Evolutionary conservation across 2,797 vertebrate genomes (phyloP).

Genomic region (Sebastiscus albofasciatus): DNA sequence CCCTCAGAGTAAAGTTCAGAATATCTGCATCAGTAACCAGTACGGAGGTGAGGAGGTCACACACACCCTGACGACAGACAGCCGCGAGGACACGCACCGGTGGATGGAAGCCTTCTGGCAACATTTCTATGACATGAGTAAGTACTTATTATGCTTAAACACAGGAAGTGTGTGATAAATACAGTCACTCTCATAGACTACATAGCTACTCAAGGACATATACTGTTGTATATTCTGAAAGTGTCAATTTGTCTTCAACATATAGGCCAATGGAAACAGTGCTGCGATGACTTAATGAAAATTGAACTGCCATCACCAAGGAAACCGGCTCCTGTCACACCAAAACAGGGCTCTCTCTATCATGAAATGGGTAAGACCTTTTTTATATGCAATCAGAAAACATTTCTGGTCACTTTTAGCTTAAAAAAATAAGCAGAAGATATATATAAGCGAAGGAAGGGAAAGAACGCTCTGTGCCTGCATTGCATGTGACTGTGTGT

Average conservation of each 20-base stretch:
- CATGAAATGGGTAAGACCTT: conserved; percentile 91
- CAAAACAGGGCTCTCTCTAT: conserved; percentile 94
- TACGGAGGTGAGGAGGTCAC: conserved; percentile 91
- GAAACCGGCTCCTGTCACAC: conserved; percentile 84
- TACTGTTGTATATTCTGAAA: background rate
- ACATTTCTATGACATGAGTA: conserved; percentile 96
- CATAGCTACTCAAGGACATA: background rate
- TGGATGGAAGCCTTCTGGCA: conserved; percentile 98
- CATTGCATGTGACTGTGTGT: conserved; percentile 56
- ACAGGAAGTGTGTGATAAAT: background rate
- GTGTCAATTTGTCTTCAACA: conserved; percentile 13
- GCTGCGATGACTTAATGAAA: conserved; percentile 94
- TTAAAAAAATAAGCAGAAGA: background rate
- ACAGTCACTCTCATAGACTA: background rate
- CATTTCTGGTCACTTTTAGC: background rate
- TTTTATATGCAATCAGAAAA: background rate
- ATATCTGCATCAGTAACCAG: conserved; percentile 90
- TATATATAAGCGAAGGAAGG: background rate
- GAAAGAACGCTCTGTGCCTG: conserved; percentile 8
- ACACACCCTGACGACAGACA: conserved; percentile 87
- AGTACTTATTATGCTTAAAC: conserved; percentile 53
- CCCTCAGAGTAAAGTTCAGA: conserved; percentile 83
- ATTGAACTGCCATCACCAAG: conserved; percentile 90
- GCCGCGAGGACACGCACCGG: conserved; percentile 85
- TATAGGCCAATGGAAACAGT: conserved; percentile 94